Evolutionary conservation across 2,888 invertebrate species (phyloP).

Genomic region (Hybos culiciformis): DNA sequence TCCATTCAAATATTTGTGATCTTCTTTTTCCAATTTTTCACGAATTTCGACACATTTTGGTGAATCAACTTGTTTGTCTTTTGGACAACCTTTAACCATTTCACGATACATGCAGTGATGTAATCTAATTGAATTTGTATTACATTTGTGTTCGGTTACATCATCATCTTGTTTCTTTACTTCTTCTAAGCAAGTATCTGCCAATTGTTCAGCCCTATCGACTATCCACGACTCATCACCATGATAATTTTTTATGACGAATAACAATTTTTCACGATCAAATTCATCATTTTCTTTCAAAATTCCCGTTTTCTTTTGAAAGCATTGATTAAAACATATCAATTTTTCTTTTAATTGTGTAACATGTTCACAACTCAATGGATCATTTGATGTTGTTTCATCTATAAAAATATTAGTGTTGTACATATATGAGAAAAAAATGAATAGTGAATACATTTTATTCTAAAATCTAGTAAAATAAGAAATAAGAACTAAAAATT

Average conservation of each 20-base stretch:
- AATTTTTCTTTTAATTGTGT: conserved; percentile 16
- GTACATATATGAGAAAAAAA: too few relatives aligned
- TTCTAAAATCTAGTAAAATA: too few relatives aligned
- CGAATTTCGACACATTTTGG: conserved; percentile 18
- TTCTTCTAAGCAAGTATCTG: conserved; percentile 18
- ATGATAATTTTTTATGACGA: conserved; percentile 13
- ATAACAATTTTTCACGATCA: conserved; percentile 17
- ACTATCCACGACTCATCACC: conserved; percentile 16
- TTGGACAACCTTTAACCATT: conserved; percentile 19
- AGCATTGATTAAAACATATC: conserved; percentile 19
- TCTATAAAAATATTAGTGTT: too few relatives aligned
- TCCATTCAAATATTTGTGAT: conserved; percentile 3
- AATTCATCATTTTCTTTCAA: conserved; percentile 16
- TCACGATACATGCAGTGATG: conserved; percentile 20
- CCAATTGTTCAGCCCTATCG: conserved; percentile 14
- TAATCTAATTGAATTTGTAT: conserved; percentile 16
- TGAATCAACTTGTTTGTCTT: conserved; percentile 17
- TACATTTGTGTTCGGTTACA: conserved; percentile 15
- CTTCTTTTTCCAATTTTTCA: conserved; percentile 16
- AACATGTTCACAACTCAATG: conserved; percentile 19
- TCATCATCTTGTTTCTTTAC: too few relatives aligned
- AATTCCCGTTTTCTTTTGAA: conserved; percentile 16
- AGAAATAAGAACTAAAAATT: too few relatives aligned
- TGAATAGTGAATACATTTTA: too few relatives aligned
- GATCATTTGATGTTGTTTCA: conserved; percentile 17